Percentiles rank a stretch among this genome's conserved stretches.
phyloP scores from a whole-genome alignment of 2,113 vertebrate genomes.

The Misgurnus anguillicaudatus region DNA sequence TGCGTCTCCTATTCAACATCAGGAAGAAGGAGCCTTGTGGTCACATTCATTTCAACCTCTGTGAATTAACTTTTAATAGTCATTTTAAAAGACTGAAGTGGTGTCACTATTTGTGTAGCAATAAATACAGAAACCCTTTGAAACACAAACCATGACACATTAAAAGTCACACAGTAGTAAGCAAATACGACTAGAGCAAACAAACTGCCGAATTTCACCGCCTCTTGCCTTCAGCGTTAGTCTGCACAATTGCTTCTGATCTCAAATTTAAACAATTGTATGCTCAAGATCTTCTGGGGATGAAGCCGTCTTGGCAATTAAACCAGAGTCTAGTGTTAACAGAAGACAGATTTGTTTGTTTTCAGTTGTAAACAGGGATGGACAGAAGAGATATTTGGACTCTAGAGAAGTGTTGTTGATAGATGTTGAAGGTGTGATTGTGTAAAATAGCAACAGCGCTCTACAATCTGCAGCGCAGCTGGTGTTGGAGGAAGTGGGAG shows the following conservation, averaged over 20 bases:
- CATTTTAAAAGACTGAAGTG: not conserved
- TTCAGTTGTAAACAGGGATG: not conserved
- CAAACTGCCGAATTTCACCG: too few relatives aligned
- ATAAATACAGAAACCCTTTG: not conserved
- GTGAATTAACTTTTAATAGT: not conserved
- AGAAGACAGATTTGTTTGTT: not conserved
- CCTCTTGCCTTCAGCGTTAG: not conserved
- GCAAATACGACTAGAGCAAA: too few relatives aligned
- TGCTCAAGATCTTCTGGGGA: too few relatives aligned
- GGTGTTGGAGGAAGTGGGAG: conserved; percentile 62
- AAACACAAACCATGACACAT: too few relatives aligned
- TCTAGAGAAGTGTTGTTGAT: not conserved
- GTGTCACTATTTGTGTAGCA: not conserved
- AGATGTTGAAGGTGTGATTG: not conserved
- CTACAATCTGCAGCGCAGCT: conserved; percentile 59
- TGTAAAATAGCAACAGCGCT: conserved; percentile 11
- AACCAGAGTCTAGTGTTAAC: not conserved
- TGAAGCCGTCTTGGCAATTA: not conserved
- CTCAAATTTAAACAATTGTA: too few relatives aligned
- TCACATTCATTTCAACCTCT: not conserved
- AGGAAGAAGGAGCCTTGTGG: conserved; percentile 24
- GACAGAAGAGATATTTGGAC: not conserved
- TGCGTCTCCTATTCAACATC: conserved; percentile 22
- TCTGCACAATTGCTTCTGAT: not conserved
- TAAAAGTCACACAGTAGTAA: too few relatives aligned